Evolutionary conservation across 2,888 invertebrate genomes (phyloP), one percentile per base, ranked within the genome.

Genomic region (Erpobdella octoculata): DNA sequence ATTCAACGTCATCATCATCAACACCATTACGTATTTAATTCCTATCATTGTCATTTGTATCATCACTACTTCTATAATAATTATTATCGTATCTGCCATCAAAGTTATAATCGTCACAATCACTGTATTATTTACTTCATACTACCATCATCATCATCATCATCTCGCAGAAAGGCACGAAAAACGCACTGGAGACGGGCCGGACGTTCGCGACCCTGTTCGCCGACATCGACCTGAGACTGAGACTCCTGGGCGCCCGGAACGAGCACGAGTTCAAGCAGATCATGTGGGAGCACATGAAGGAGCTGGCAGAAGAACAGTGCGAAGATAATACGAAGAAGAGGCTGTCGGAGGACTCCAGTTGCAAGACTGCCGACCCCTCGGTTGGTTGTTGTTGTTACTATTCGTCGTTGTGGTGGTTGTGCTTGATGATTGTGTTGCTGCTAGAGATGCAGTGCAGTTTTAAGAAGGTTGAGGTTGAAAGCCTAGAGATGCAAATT

Each of bases 191-290:
- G 77, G 87, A 87, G 78, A 87, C 86, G 0, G 87, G 86, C 6
- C 80, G 87, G 35, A 87, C 87, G 2, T 87, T 87, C 79, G 85
- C 86, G 36, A 87, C 87, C 1, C 81, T 87, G 37, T 86, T 87
- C 75, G 85, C 86, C 31, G 87, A 87, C 78, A 84, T 87, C 82
- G 86, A 87, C 75, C 85, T 87, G 74, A 80, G 87, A 36, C 86
- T 86, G 76, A 77, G 83, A 67, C 81, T 87, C 35, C 80, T 86
- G 67, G 85, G 85, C 77, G 85, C 86, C 0, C 81, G 83, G 72
- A 82, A 83, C 3, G 86, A 86, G 76, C 85, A 85, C 48, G 85
- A 86, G 65, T 87, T 87, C 80, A 85, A 86, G 79, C 78, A 80
- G 67, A 78, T 83, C 35, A 79, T 86, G 37, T 79, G 83, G 72